Percentiles rank a stretch among this genome's conserved stretches.
Conservation (phyloP, 2,113 vertebrate species). For the Periophthalmus modestus region DNA sequence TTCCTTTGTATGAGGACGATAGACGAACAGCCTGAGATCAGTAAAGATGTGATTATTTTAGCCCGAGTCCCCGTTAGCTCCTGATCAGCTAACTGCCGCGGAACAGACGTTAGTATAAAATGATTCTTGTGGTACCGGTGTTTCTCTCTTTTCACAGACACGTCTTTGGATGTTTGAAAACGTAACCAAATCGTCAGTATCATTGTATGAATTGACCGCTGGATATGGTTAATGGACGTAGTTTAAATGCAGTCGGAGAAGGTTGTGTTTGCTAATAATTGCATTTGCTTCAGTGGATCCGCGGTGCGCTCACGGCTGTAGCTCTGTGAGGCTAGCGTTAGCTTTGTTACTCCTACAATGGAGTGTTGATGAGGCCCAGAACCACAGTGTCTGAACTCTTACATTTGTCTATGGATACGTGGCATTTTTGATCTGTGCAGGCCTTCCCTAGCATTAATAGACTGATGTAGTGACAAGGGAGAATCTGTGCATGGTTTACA, state of each 20-base stretch:
- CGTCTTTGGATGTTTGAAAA: constrained; percentile 20
- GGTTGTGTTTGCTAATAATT: constrained; percentile 7
- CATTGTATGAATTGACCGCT: background rate
- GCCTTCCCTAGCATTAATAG: background rate
- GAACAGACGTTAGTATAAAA: constrained; percentile 1
- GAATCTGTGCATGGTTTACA: background rate
- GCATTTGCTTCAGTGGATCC: background rate
- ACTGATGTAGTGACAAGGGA: background rate
- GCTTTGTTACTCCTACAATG: constrained; percentile 27
- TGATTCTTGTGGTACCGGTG: constrained; percentile 36
- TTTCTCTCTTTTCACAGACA: constrained; percentile 31
- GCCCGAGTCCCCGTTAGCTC: background rate
- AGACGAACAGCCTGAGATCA: too few species aligned
- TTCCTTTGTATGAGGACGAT: background rate
- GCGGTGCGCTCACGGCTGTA: constrained; percentile 34
- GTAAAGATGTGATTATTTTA: background rate
- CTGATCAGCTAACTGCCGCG: background rate
- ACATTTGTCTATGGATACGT: constrained; percentile 60
- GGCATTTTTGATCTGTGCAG: constrained; percentile 31
- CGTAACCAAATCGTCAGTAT: background rate
- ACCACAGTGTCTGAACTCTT: constrained; percentile 28
- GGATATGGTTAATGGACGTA: background rate
- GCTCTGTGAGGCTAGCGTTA: constrained; percentile 46
- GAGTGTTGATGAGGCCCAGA: constrained; percentile 54
- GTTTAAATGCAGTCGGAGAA: constrained; percentile 5